Conservation (phyloP, 1,140 invertebrate species). For the Holcopasites calliopsidis region DNA sequence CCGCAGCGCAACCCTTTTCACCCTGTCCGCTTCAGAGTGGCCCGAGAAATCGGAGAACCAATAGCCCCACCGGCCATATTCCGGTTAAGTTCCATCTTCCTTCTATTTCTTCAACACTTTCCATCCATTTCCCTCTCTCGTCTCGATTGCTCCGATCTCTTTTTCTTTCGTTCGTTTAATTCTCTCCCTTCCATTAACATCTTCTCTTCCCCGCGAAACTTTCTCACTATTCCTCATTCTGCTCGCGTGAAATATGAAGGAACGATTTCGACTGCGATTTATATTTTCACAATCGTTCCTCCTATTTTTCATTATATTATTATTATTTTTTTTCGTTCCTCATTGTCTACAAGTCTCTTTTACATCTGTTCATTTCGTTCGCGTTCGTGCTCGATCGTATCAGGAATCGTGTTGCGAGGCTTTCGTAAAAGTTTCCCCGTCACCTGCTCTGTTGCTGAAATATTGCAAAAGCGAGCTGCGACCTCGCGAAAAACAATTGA, state of each 20-base stretch:
- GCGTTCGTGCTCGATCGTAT: neutral
- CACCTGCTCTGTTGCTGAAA: neutral
- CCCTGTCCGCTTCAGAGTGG: slow-evolving; percentile 27
- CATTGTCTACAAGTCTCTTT: too few species aligned
- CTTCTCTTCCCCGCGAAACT: slow-evolving; percentile 51
- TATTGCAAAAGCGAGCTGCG: neutral
- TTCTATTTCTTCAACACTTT: slow-evolving; percentile 28
- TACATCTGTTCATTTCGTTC: too few species aligned
- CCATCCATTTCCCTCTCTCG: neutral
- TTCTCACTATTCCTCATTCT: slow-evolving; percentile 50
- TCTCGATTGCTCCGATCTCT: neutral
- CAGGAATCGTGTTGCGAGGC: neutral
- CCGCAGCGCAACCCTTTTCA: slow-evolving; percentile 31
- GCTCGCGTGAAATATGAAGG: slow-evolving; percentile 6
- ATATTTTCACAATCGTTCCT: too few species aligned
- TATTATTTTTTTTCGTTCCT: too few species aligned
- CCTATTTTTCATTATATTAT: too few species aligned
- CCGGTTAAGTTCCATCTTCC: slow-evolving; percentile 42
- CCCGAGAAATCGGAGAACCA: slow-evolving; percentile 48
- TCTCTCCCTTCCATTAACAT: slow-evolving; percentile 50
- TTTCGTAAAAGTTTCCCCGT: neutral
- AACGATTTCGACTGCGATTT: too few species aligned
- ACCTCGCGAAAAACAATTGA: neutral
- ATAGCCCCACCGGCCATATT: slow-evolving; percentile 43
- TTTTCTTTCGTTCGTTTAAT: neutral